Percentiles rank a stretch among this genome's conserved stretches.
Evolutionary conservation across 2,113 vertebrate species (phyloP).

Genomic region (Boleophthalmus pectinirostris): DNA sequence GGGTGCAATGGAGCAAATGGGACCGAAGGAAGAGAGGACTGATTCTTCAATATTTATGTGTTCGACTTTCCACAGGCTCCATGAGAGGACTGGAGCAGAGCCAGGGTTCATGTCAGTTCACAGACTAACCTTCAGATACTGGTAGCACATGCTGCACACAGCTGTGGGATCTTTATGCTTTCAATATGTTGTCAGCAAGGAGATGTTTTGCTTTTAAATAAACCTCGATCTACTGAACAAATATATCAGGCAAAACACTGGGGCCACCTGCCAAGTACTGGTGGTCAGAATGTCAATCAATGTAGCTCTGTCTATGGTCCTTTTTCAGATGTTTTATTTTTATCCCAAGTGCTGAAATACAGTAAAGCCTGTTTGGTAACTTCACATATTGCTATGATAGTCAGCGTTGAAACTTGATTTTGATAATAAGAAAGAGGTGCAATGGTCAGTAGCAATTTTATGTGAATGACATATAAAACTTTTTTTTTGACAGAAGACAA

Average conservation of each 20-base stretch:
- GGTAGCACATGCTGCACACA: constrained; percentile 31
- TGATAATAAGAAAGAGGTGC: too few relatives aligned
- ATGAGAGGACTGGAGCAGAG: constrained; percentile 16
- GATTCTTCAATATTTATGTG: constrained; percentile 19
- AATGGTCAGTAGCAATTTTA: too few relatives aligned
- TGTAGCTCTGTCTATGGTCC: background rate
- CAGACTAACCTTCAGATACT: constrained; percentile 9
- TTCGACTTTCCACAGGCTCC: constrained; percentile 29
- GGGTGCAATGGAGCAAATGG: constrained; percentile 22
- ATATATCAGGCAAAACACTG: background rate
- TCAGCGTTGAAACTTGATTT: too few relatives aligned
- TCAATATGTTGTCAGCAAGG: background rate
- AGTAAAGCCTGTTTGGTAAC: too few relatives aligned
- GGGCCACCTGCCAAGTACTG: background rate
- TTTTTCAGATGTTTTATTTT: background rate
- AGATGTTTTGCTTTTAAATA: constrained; percentile 13
- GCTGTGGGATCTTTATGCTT: constrained; percentile 15
- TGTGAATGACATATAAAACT: too few relatives aligned
- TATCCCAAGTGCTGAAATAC: background rate
- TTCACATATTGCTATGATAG: too few relatives aligned
- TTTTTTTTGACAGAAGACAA: too few relatives aligned
- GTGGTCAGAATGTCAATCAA: background rate
- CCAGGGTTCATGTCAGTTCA: constrained; percentile 35
- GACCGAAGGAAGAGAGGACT: constrained; percentile 3
- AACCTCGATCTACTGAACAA: background rate